These are phyloP conservation scores for Bos javanicus DNA, from an alignment of 2,113 vertebrate species.

Conservation along the genomic window DNA sequence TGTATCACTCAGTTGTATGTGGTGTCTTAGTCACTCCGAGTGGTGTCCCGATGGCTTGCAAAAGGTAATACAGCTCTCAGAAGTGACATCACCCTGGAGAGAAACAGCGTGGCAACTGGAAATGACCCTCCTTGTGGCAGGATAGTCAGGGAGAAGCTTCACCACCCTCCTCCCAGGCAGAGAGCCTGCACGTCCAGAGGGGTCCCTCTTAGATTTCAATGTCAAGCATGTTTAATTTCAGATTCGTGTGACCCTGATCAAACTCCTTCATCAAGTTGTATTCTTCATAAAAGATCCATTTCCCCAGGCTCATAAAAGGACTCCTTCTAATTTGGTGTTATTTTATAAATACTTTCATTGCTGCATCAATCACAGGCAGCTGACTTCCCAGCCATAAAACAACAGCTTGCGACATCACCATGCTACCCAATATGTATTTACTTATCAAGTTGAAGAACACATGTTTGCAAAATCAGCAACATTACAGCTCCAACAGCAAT, in stretches of 20 bases:
- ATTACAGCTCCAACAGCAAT: background rate
- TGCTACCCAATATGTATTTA: slow-evolving; percentile 74
- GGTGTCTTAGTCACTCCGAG: background rate
- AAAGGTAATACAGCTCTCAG: background rate
- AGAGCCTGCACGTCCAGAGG: background rate
- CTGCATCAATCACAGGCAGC: slow-evolving; percentile 79
- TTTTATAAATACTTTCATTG: slow-evolving; percentile 80
- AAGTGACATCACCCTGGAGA: background rate
- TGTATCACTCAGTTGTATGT: accelerated
- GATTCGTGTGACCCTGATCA: slow-evolving; percentile 46
- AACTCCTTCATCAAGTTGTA: slow-evolving; percentile 79
- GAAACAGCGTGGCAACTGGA: background rate
- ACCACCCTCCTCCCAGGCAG: background rate
- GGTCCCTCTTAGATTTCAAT: background rate
- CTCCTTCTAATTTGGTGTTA: slow-evolving; percentile 77
- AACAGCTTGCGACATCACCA: slow-evolving; percentile 78
- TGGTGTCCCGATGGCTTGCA: background rate
- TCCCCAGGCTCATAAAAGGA: slow-evolving; percentile 76
- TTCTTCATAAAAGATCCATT: slow-evolving; percentile 83
- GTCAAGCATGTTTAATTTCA: slow-evolving; percentile 62
- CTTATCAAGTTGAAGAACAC: slow-evolving; percentile 68
- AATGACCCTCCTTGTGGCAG: accelerated
- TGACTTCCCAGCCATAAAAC: slow-evolving; percentile 74
- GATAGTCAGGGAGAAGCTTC: background rate
- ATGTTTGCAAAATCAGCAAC: slow-evolving; percentile 74